Percentiles rank a stretch among this genome's conserved stretches.
These are phyloP conservation scores for Dusona sp. DNA, from an alignment of 2,888 invertebrate species.

Conservation along the genomic window DNA sequence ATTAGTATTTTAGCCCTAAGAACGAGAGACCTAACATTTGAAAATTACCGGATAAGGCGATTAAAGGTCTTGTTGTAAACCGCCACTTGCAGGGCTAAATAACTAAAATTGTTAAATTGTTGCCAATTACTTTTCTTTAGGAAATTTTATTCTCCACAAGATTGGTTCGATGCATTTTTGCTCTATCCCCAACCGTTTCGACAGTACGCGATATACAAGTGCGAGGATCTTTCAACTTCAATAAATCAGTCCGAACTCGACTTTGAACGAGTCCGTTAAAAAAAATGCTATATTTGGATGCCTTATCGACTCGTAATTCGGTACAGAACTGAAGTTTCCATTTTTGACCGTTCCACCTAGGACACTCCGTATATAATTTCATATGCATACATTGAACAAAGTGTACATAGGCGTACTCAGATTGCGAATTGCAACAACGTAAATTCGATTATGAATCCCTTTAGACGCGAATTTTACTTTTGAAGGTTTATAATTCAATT, in stretches of 20 bases:
- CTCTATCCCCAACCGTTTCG: not conserved
- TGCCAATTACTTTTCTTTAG: not conserved
- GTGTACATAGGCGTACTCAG: not conserved
- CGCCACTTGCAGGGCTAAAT: not conserved
- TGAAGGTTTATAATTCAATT: not conserved
- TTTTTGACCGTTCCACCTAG: not conserved
- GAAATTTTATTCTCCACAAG: not conserved
- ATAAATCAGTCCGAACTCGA: not conserved
- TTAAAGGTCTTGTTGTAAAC: not conserved
- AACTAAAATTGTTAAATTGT: not conserved
- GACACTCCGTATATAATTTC: constrained; percentile 6
- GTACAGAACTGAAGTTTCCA: not conserved
- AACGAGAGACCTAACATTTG: not conserved
- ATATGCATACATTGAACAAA: not conserved
- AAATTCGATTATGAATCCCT: constrained; percentile 54
- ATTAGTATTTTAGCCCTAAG: too few relatives aligned
- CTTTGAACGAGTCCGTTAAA: not conserved
- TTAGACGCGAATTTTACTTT: constrained; percentile 14
- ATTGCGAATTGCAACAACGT: constrained; percentile 25
- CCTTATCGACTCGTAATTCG: not conserved
- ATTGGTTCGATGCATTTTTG: not conserved
- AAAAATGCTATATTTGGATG: too few relatives aligned
- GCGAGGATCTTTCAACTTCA: not conserved
- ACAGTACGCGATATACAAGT: not conserved
- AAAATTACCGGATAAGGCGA: not conserved